phyloP scores from a whole-genome alignment of 2,113 vertebrate species.

The Eolophus roseicapilla region DNA sequence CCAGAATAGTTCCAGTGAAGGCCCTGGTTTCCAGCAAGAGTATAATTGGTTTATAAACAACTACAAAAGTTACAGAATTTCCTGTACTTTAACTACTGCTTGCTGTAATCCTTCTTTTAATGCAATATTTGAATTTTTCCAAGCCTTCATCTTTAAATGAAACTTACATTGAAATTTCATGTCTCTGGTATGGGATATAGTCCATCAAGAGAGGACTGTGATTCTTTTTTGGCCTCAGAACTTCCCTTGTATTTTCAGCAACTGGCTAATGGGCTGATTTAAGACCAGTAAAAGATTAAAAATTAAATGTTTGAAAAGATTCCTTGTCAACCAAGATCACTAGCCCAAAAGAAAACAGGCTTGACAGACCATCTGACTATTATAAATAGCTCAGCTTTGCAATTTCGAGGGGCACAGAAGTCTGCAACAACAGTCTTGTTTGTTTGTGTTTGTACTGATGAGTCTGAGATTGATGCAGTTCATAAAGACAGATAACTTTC shows the following conservation, averaged over 20 bases:
- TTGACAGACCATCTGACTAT: background rate
- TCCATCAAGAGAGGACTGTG: background rate
- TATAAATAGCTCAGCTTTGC: background rate
- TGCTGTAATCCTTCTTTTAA: background rate
- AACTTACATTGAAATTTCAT: background rate
- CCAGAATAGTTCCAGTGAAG: background rate
- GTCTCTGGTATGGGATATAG: background rate
- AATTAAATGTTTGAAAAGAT: background rate
- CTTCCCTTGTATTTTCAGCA: background rate
- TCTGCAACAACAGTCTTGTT: background rate
- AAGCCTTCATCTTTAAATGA: background rate
- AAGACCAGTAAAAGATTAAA: background rate
- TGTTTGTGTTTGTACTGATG: background rate
- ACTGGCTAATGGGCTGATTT: background rate
- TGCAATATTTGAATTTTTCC: background rate
- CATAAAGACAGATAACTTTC: slow-evolving; percentile 12
- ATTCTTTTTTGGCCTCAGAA: background rate
- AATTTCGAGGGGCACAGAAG: background rate
- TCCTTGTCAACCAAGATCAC: background rate
- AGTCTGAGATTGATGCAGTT: slow-evolving; percentile 37
- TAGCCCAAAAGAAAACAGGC: background rate
- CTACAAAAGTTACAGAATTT: background rate
- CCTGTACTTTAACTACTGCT: background rate
- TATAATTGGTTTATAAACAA: slow-evolving; percentile 16
- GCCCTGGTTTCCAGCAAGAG: background rate